Conservation (phyloP, 2,888 invertebrate species). For the Cheilosia urbana region DNA sequence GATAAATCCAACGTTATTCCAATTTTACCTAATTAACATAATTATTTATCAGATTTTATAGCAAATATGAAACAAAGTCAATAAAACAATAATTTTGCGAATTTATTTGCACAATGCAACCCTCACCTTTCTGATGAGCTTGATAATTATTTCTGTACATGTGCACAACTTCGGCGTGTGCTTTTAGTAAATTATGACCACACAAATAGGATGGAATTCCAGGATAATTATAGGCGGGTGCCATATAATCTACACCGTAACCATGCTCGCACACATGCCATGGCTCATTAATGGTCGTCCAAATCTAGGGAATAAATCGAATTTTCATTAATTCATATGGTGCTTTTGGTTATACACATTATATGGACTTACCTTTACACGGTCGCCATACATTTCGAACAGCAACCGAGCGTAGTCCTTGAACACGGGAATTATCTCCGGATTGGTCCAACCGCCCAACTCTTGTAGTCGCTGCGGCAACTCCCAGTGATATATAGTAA, state of each 20-base stretch:
- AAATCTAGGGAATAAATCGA: constrained; percentile 82
- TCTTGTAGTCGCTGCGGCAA: constrained; percentile 87
- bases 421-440: constrained; percentile 87
- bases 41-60: background rate
- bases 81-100: background rate
- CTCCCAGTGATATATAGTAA: constrained; percentile 90
- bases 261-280: constrained; percentile 84
- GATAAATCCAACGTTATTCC: constrained; percentile 87
- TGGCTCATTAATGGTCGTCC: constrained; percentile 93
- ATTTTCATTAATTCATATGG: background rate
- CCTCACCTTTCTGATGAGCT: constrained; percentile 85
- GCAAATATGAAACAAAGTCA: background rate
- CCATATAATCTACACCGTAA: constrained; percentile 86
- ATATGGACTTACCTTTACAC: constrained; percentile 84
- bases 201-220: constrained; percentile 88
- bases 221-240: constrained; percentile 86
- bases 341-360: background rate
- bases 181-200: constrained; percentile 89
- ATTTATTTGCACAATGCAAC: background rate
- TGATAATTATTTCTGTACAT: constrained; percentile 87
- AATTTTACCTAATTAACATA: constrained; percentile 84
- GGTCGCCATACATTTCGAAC: constrained; percentile 86
- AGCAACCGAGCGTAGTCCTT: constrained; percentile 87
- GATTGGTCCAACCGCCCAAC: constrained; percentile 88
- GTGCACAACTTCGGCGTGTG: constrained; percentile 89